These are phyloP conservation scores for Harpagoxenus sublaevis DNA, from an alignment of 2,888 invertebrate genomes.

Conservation along the genomic window DNA sequence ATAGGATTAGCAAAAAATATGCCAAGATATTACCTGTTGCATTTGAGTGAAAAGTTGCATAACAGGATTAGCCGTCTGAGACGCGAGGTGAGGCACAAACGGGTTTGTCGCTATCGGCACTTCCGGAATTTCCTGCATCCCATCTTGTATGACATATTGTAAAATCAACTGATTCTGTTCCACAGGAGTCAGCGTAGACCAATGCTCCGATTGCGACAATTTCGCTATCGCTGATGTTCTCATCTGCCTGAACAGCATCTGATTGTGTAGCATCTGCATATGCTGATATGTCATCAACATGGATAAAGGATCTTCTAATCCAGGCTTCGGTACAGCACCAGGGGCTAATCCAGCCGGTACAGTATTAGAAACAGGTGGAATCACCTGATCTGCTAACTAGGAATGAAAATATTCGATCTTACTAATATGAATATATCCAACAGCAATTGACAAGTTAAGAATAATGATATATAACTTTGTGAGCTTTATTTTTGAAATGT, in stretches of 20 bases:
- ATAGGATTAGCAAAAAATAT: conserved; percentile 11
- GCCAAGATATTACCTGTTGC: conserved; percentile 85
- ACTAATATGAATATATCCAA: conserved; percentile 26
- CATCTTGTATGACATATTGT: conserved; percentile 86
- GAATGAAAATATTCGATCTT: conserved; percentile 55
- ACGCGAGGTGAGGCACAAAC: conserved; percentile 84
- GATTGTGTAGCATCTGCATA: conserved; percentile 86
- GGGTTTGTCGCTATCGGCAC: conserved; percentile 80
- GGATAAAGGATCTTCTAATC: conserved; percentile 77
- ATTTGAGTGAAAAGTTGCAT: conserved; percentile 88
- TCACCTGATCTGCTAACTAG: conserved; percentile 79
- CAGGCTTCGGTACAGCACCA: conserved; percentile 79
- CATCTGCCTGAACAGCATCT: conserved; percentile 84
- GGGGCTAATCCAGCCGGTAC: conserved; percentile 80
- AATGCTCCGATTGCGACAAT: conserved; percentile 86
- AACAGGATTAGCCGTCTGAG: conserved; percentile 86
- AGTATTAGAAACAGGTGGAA: conserved; percentile 76
- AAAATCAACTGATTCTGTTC: conserved; percentile 88
- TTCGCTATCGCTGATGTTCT: conserved; percentile 83
- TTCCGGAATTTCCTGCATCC: conserved; percentile 80
- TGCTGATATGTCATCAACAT: conserved; percentile 84
- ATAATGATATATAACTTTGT: conserved; percentile 7
- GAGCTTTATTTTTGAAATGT: background rate
- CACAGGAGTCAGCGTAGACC: conserved; percentile 86
- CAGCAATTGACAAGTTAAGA: background rate